Percentiles rank a stretch among this genome's conserved stretches.
Evolutionary conservation across 2,797 vertebrate species (phyloP).

Genomic region (Lutjanus campechanus): DNA sequence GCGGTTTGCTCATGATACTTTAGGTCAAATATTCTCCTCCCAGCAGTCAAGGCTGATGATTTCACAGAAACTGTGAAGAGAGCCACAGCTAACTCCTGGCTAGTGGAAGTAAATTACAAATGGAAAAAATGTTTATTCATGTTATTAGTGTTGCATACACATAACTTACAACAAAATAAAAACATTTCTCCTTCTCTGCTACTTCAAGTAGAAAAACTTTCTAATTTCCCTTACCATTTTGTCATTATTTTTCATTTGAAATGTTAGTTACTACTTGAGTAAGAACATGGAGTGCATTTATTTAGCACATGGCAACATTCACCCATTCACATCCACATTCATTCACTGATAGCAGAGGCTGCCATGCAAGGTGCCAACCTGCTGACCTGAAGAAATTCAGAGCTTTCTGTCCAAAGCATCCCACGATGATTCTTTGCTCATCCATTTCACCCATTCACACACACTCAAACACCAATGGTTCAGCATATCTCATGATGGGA

Average conservation of each 20-base stretch:
- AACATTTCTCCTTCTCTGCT: background rate
- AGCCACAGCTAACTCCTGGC: slow-evolving; percentile 29
- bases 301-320: too few species aligned
- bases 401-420: too few species aligned
- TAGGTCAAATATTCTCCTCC: slow-evolving; percentile 57
- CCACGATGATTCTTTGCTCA: too few species aligned
- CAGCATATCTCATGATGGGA: too few species aligned
- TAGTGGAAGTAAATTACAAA: background rate
- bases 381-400: too few species aligned
- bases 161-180: background rate
- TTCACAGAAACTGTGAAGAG: slow-evolving; percentile 62
- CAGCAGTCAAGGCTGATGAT: slow-evolving; percentile 47
- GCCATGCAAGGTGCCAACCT: too few species aligned
- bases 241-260: background rate
- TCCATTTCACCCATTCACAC: too few species aligned
- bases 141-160: background rate
- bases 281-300: too few species aligned
- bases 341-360: too few species aligned
- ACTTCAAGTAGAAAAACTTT: background rate
- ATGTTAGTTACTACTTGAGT: background rate
- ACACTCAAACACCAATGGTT: too few species aligned
- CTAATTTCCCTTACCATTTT: background rate
- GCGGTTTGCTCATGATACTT: slow-evolving; percentile 62
- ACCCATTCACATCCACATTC: too few species aligned
- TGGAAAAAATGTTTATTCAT: background rate